A percentile compares a stretch with the other conserved stretches of the same genome.
phyloP scores from a whole-genome alignment of 30 jellyfish, hydroid and myxozoan species.

The Cassiopea andromeda region DNA sequence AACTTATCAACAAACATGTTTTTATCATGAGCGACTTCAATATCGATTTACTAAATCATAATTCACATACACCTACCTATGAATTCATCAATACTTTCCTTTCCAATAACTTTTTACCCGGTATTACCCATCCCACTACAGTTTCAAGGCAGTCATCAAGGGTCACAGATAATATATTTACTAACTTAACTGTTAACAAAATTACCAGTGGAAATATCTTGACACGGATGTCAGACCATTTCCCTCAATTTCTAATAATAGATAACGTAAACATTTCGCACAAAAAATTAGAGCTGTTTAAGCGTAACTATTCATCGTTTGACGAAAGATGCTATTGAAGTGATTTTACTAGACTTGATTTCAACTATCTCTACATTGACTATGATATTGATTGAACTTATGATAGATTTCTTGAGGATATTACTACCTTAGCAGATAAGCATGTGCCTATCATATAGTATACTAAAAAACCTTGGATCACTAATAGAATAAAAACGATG shows the following conservation, averaged over 20 bases:
- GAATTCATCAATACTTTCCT: slow-evolving; percentile 14
- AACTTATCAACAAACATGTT: not conserved
- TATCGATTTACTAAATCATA: not conserved
- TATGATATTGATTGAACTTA: not conserved
- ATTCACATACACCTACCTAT: slow-evolving; percentile 5
- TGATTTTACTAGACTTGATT: not conserved
- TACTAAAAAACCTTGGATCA: not conserved
- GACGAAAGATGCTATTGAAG: not conserved
- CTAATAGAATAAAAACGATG: not conserved
- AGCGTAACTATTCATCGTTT: not conserved
- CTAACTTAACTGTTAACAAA: not conserved
- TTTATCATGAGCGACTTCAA: slow-evolving; percentile 19
- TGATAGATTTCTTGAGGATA: not conserved
- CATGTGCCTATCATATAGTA: not conserved
- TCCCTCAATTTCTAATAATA: not conserved
- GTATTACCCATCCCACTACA: not conserved
- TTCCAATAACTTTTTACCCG: not conserved
- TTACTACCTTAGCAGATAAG: not conserved
- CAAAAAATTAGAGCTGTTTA: not conserved
- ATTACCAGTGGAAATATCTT: no score
- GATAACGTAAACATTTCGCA: not conserved
- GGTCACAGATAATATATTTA: not conserved
- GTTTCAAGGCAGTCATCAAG: not conserved
- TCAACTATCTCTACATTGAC: not conserved
- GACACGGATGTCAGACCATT: no score